Evolutionary conservation across 2,113 vertebrate species (phyloP).

Genomic region (Tapirus terrestris): DNA sequence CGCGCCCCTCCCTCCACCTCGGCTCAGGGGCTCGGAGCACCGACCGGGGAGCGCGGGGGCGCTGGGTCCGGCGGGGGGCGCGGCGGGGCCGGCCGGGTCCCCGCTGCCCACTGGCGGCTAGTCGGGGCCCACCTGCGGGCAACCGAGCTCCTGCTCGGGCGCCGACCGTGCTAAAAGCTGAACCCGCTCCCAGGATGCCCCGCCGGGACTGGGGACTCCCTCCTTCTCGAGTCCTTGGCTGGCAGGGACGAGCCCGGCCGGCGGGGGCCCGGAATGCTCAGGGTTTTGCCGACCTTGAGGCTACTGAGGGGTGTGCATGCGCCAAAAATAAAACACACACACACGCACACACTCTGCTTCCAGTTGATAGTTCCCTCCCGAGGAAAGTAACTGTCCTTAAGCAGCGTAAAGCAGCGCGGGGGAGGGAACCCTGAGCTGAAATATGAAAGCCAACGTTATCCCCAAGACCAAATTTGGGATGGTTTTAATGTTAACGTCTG

Average conservation of each 20-base stretch:
- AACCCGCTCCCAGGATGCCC: background rate
- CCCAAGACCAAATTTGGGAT: constrained; percentile 65
- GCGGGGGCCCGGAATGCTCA: background rate
- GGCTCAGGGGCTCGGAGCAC: background rate
- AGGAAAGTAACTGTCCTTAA: background rate
- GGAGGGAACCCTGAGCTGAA: background rate
- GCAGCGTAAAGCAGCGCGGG: background rate
- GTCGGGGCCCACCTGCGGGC: background rate
- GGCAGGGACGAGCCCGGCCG: background rate
- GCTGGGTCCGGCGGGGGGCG: background rate
- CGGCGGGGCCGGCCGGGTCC: background rate
- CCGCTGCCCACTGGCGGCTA: background rate
- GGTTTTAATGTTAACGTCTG: constrained; percentile 10
- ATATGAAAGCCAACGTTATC: background rate
- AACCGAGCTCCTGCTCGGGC: background rate
- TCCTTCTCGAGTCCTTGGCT: constrained; percentile 12
- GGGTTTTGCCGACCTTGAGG: constrained; percentile 69
- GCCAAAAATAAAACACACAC: constrained; percentile 46
- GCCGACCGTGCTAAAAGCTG: background rate
- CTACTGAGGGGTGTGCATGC: constrained; percentile 46
- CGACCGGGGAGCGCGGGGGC: background rate
- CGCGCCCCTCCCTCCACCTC: background rate
- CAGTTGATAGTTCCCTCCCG: background rate
- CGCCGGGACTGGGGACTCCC: constrained; percentile 61
- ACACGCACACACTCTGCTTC: background rate